Percentiles rank a stretch among this genome's conserved stretches.
These are phyloP conservation scores for Hanleya hanleyi DNA, from an alignment of 2,888 invertebrate species.

Conservation along the genomic window DNA sequence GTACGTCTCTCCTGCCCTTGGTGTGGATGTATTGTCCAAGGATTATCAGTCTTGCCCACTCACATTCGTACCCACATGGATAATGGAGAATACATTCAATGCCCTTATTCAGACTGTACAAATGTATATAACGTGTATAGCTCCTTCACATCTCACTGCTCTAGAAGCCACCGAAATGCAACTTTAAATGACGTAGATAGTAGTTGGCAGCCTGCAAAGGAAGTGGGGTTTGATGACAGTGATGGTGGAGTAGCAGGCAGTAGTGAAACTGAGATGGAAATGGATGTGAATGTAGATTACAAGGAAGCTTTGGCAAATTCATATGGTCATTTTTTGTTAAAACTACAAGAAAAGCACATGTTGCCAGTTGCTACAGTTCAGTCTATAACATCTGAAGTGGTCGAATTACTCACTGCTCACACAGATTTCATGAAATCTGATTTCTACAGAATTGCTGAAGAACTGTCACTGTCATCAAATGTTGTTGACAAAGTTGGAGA, in stretches of 20 bases:
- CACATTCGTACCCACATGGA: too few species aligned
- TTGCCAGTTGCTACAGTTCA: neutral
- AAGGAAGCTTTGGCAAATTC: neutral
- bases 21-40: too few species aligned
- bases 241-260: neutral
- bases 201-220: neutral
- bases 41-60: too few species aligned
- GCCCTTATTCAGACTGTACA: neutral
- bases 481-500: neutral
- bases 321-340: neutral
- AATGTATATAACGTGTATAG: neutral
- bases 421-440: too few species aligned
- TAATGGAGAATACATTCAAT: too few species aligned
- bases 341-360: neutral
- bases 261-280: neutral
- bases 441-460: neutral
- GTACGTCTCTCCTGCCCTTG: too few species aligned
- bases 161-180: neutral
- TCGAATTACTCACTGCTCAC: too few species aligned
- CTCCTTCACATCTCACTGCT: neutral
- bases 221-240: neutral
- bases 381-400: neutral
- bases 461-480: neutral
- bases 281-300: neutral
- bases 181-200: neutral